phyloP scores from a whole-genome alignment of 1,140 invertebrate species.

The Drosophila eugracilis region DNA sequence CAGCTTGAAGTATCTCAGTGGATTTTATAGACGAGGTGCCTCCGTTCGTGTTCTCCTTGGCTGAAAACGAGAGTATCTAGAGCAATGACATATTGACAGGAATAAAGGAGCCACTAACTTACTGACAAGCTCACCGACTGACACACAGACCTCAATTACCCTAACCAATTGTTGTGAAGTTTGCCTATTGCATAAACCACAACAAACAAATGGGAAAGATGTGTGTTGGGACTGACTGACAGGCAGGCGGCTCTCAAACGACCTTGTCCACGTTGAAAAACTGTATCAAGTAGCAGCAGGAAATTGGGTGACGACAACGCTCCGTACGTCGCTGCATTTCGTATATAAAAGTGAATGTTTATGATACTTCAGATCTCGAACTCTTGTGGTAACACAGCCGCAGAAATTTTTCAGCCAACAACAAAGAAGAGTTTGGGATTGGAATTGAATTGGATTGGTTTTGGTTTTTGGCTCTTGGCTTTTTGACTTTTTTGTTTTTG shows the following conservation, averaged over 20 bases:
- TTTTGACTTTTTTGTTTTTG: constrained; percentile 13
- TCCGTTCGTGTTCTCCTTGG: constrained; percentile 16
- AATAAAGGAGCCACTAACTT: constrained; percentile 46
- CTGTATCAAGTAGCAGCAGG: constrained; percentile 78
- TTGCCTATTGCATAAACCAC: constrained; percentile 71
- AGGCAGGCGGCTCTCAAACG: constrained; percentile 57
- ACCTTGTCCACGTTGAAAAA: constrained; percentile 68
- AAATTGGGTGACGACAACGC: constrained; percentile 76
- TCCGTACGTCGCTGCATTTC: constrained; percentile 55
- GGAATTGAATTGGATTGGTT: constrained; percentile 33
- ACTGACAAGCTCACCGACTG: constrained; percentile 19
- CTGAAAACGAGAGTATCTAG: constrained; percentile 3
- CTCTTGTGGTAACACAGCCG: constrained; percentile 57
- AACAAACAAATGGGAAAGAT: constrained; percentile 28
- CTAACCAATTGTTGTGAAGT: constrained; percentile 45
- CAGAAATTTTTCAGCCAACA: constrained; percentile 50
- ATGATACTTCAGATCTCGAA: constrained; percentile 70
- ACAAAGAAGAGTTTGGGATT: constrained; percentile 30
- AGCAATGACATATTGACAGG: constrained; percentile 24
- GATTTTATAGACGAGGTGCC: constrained; percentile 7
- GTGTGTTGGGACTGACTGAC: constrained; percentile 20
- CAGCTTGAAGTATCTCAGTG: constrained; percentile 28
- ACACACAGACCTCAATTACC: constrained; percentile 60
- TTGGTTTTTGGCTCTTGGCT: constrained; percentile 1
- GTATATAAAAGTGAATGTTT: constrained; percentile 79